Base-by-base conservation (phyloP, 2,113 vertebrate species). In the Plotosus lineatus region DNA sequence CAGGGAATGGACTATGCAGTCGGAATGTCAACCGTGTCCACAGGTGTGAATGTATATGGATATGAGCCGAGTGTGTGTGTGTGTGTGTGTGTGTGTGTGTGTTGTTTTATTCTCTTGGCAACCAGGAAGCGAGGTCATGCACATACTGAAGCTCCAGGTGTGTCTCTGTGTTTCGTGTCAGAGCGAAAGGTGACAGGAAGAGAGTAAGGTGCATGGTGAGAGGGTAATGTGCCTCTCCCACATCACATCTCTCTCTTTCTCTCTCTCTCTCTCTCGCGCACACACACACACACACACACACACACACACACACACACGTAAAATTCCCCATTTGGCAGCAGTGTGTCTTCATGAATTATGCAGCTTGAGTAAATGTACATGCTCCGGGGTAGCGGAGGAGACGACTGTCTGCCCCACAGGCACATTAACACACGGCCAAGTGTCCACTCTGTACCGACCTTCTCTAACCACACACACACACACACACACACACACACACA, bases 301-400 rank as follows among this genome's bases (percentile, higher is more conserved):
- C 38, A 66, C 58, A 79, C 77, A 79, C 72, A 66, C 50, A 71
- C 65, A 77, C 68, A 31, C 53, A 36, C 23, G 55, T 56, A 36
- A 28, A 14, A 6, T 8, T 58, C 65, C 23, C 51, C 42, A 12
- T 66, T 46, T 50, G 26, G 46, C 14, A 87, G 85, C 87, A 88
- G 87, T 90, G 90, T 91, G 89, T 90, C 77, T 94, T 94, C 92
- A 94, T 95, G 89, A 96, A 96, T 95, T 94, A 95, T 95, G 89
- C 91, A 95, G 91, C 91, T 92, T 93, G 92, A 95, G 93, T 91
- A 95, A 96, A 94, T 91, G 90, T 92, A 92, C 90, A 93, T 88
- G 88, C 92, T 91, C 86, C 80, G 78, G 88, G 85, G 90, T 89
- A 89, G 86, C 90, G 40, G 36, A 90, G 90, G 89, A 89, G 90